Evolutionary conservation across 2,113 vertebrate genomes (phyloP), one percentile per base, ranked within the genome.

Genomic region (Myrmophylax atrothorax): DNA sequence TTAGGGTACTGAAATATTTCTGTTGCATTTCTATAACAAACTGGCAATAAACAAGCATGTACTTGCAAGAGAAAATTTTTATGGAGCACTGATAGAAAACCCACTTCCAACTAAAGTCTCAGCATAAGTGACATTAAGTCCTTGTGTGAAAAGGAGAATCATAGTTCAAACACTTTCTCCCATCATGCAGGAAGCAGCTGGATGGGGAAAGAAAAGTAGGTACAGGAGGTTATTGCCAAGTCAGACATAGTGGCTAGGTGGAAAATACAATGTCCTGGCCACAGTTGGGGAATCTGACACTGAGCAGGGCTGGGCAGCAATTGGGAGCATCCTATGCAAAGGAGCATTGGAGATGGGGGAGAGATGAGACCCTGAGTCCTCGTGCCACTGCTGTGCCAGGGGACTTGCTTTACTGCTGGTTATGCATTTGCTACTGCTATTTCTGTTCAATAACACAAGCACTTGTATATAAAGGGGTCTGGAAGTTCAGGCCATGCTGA

Each of bases 371-470:
- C 18, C 14, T 0, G 1, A 2, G 4, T 73, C 20, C 37, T 69
- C 7, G 1, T 33, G 23, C 44, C 0, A 0, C 37, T 1, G 0
- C 6, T 66, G 40, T n/a, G 28, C 28, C 44, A 69, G 37, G 15
- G 14, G 16, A 17, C 28, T 14, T 40, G 37, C 14, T 12, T 15
- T 17, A 3, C 44, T 67, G 25, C 50, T 70, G 37, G 12, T 60
- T 76, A 47, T 69, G 64, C 11, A 10, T 19, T 89, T 62, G 35
- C 13, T 58, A 9, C 35, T 47, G 31, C 26, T 47, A 5, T 31
- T 59, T 67, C 52, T 58, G 20, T 50, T 75, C 31, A 63, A 64
- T 29, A 16, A 14, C 3, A 8, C 12, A 25, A 77, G 26, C 60
- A 60, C 24, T n/a, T 63, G 33, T 7, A 18, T 75, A 31, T 20